These are phyloP conservation scores for mouse (Mus musculus) DNA, from an alignment of 2,113 vertebrate species.

Conservation along the genomic window GRCm39 chr1:64418001-64418500, in stretches of 20 bases:
- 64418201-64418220: neutral
- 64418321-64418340: neutral
- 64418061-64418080: neutral
- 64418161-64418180: neutral
- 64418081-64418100: neutral
- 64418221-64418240: neutral
- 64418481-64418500: neutral
- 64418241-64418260: neutral
- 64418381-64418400: neutral
- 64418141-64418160: neutral
- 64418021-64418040: neutral
- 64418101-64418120: constrained; percentile 1
- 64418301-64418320: neutral
- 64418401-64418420: neutral
- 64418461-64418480: neutral
- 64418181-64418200: neutral
- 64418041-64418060: neutral
- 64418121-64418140: neutral
- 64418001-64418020: neutral
- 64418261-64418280: neutral
- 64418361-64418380: neutral
- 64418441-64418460: neutral
- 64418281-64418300: neutral
- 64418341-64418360: neutral
- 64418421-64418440: neutral